Percentiles rank a stretch among this genome's conserved stretches.
phyloP scores from a whole-genome alignment of 2,113 vertebrate species.

The Tragelaphus strepsiceros region DNA sequence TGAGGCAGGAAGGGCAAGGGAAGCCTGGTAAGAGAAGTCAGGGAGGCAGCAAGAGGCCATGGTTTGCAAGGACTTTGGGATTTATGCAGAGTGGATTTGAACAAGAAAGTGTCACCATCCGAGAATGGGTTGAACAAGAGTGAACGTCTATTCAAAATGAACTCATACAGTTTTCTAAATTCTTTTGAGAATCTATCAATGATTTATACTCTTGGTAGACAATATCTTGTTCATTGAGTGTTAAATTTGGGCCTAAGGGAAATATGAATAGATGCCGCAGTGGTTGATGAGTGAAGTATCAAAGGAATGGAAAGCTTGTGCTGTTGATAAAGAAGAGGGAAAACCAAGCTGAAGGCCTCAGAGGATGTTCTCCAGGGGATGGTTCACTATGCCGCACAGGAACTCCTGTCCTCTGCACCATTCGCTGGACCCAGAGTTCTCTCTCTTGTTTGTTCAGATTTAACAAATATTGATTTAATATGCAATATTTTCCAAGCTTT shows the following conservation, averaged over 20 bases:
- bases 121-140: not conserved
- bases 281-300: not conserved
- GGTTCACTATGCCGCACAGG: not conserved
- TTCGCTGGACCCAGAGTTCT: not conserved
- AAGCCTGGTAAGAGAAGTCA: not conserved
- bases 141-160: not conserved
- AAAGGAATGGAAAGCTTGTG: not conserved
- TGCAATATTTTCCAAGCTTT: not conserved
- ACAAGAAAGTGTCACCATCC: not conserved
- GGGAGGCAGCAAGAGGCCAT: not conserved
- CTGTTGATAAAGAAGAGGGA: not conserved
- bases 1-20: not conserved
- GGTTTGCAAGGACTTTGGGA: not conserved
- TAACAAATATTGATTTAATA: not conserved
- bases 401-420: rapidly evolving
- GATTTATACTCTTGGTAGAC: not conserved
- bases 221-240: not conserved
- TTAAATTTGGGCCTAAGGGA: not conserved
- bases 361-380: not conserved
- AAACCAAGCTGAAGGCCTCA: not conserved
- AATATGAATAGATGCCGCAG: not conserved
- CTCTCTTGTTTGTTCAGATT: conserved; percentile 10
- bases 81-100: not conserved
- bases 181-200: not conserved
- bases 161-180: not conserved